A percentile compares a stretch with the other conserved stretches of the same genome.
These are phyloP conservation scores for Agelaius phoeniceus DNA, from an alignment of 2,113 vertebrate genomes.

Conservation along the genomic window DNA sequence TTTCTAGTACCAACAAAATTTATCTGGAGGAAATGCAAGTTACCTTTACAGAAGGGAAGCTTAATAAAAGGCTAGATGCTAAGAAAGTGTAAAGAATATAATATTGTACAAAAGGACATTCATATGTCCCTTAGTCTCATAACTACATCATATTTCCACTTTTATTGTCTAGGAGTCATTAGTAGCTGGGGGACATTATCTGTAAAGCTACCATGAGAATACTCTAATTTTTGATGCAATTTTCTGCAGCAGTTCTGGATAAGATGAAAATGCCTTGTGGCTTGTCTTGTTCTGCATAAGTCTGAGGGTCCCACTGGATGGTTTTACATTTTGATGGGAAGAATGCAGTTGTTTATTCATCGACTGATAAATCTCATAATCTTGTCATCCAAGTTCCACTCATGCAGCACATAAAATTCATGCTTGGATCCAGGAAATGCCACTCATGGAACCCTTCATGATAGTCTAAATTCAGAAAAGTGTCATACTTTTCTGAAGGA, in stretches of 20 bases:
- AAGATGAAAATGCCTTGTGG: neutral
- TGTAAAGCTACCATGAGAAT: neutral
- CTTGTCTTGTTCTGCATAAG: neutral
- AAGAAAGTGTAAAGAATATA: fast-evolving
- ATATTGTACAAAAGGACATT: neutral
- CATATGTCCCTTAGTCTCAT: neutral
- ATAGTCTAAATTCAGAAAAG: neutral
- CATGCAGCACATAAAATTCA: neutral
- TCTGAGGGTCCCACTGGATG: neutral
- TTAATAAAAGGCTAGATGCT: neutral
- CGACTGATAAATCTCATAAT: neutral
- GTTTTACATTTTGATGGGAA: neutral
- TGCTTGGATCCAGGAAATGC: neutral
- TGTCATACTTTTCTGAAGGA: neutral
- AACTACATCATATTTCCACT: neutral
- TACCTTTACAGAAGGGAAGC: neutral
- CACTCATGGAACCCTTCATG: neutral
- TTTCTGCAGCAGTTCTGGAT: neutral
- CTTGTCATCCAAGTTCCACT: neutral
- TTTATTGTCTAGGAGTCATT: neutral
- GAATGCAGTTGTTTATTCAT: neutral
- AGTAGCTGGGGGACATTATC: neutral
- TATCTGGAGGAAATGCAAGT: neutral
- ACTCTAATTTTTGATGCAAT: neutral
- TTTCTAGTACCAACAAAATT: neutral